Evolutionary conservation across 30 jellyfish, hydroid and myxozoan genomes (phyloP).

Genomic region (Hydractinia echinata): DNA sequence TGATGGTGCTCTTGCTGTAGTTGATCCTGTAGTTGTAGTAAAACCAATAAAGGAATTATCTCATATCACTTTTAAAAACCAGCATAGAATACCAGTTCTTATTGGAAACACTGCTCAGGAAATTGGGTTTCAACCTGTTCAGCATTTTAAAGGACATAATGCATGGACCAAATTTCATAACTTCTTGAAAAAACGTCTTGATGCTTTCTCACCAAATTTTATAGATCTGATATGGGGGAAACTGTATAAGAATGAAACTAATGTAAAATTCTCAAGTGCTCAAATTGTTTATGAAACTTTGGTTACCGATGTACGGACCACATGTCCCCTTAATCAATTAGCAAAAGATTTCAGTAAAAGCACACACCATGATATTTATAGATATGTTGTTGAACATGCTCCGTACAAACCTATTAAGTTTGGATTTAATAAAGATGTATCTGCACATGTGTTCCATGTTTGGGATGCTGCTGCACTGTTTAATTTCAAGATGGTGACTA

Average conservation of each 20-base stretch:
- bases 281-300: constrained; percentile 1
- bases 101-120: constrained; percentile 75
- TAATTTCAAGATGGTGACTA: constrained; percentile 27
- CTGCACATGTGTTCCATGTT: constrained; percentile 25
- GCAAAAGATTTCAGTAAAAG: constrained; percentile 17
- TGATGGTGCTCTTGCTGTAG: constrained; percentile 45
- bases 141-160: background rate
- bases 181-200: constrained; percentile 9
- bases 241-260: background rate
- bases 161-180: background rate
- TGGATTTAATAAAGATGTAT: background rate
- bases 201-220: constrained; percentile 22
- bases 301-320: constrained; percentile 39
- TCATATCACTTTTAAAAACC: background rate
- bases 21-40: constrained; percentile 47
- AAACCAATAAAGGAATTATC: constrained; percentile 23
- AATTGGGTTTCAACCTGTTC: constrained; percentile 9
- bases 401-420: constrained; percentile 16
- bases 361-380: constrained; percentile 28
- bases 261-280: background rate
- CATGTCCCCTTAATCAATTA: constrained; percentile 33
- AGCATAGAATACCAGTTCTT: constrained; percentile 39
- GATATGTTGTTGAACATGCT: constrained; percentile 22
- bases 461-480: constrained; percentile 61
- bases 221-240: constrained; percentile 4